Evolutionary conservation across 2,797 vertebrate species (phyloP).

Genomic region (Platalea minor): DNA sequence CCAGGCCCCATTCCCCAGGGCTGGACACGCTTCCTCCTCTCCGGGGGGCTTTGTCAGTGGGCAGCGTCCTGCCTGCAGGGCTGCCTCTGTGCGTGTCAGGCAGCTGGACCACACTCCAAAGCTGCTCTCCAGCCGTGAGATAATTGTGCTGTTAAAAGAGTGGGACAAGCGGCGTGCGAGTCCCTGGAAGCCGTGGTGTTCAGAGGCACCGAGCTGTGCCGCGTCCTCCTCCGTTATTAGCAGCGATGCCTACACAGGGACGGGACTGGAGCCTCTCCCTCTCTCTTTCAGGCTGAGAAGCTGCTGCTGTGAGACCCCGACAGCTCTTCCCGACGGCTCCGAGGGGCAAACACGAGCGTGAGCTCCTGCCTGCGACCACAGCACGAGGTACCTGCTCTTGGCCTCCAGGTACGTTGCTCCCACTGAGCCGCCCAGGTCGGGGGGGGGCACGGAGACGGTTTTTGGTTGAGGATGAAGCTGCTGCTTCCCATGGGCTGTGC

Average conservation of each 20-base stretch:
- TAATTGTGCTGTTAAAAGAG: not conserved
- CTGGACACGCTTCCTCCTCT: fast-evolving
- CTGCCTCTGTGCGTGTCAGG: fast-evolving
- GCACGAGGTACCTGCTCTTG: not conserved
- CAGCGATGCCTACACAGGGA: not conserved
- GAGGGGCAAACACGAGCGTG: not conserved
- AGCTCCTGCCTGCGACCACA: not conserved
- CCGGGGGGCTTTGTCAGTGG: fast-evolving
- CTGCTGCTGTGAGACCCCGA: constrained; percentile 40
- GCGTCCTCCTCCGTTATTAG: not conserved
- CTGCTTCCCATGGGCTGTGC: not conserved
- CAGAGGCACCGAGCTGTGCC: not conserved
- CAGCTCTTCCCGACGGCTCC: not conserved
- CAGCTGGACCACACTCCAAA: not conserved
- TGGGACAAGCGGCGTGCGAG: not conserved
- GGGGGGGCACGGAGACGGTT: not conserved
- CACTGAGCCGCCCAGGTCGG: not conserved
- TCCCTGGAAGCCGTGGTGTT: not conserved
- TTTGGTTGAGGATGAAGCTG: not conserved
- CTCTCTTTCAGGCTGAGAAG: constrained; percentile 61
- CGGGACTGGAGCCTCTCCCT: not conserved
- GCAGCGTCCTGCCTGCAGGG: not conserved
- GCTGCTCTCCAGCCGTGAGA: not conserved
- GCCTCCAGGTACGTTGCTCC: not conserved
- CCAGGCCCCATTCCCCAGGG: fast-evolving